Evolutionary conservation across 1,140 invertebrate genomes (phyloP).

Genomic region (Nixonia krombeini): DNA sequence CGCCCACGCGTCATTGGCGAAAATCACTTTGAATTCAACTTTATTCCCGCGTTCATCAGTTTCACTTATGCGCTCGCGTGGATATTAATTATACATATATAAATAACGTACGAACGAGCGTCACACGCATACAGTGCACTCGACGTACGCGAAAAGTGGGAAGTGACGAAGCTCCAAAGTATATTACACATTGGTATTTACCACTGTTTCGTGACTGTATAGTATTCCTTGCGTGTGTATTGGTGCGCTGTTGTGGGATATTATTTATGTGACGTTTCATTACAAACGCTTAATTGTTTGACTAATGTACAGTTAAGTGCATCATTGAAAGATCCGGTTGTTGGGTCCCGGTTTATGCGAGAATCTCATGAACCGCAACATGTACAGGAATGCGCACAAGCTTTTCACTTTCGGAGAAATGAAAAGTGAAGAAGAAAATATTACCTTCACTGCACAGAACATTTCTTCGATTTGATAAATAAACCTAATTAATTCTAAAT

Average conservation of each 20-base stretch:
- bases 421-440: too few species aligned
- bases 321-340: conserved; percentile 14
- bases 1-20: conserved; percentile 48
- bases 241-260: background rate
- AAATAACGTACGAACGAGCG: conserved; percentile 18
- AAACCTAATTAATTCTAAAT: too few species aligned
- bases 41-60: conserved; percentile 4
- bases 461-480: too few species aligned
- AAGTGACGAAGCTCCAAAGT: conserved; percentile 14
- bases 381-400: too few species aligned
- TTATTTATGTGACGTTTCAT: conserved; percentile 72
- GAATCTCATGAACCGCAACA: background rate
- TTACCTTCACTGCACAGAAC: too few species aligned
- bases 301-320: conserved; percentile 62
- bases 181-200: too few species aligned
- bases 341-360: background rate
- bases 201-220: conserved; percentile 7
- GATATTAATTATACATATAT: conserved; percentile 25
- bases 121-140: conserved; percentile 45
- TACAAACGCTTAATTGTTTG: conserved; percentile 69
- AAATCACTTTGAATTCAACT: conserved; percentile 27
- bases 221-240: conserved; percentile 5
- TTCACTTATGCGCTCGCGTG: conserved; percentile 9
- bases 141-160: conserved; percentile 23
- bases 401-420: too few species aligned